Percentiles rank a stretch among this genome's conserved stretches.
Evolutionary conservation across 2,888 invertebrate genomes (phyloP).

Genomic region (Microctonus brassicae): DNA sequence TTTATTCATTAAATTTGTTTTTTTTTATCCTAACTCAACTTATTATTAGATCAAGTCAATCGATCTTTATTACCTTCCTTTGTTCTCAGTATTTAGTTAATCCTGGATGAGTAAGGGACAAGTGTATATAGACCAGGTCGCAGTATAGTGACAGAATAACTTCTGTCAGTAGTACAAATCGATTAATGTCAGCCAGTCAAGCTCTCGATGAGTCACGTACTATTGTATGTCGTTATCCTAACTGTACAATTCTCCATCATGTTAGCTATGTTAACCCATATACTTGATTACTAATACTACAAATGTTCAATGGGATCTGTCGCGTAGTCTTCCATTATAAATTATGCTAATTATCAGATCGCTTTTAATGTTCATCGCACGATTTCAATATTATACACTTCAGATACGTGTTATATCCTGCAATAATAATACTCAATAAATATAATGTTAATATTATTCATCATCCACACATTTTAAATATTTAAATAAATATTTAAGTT

Average conservation of each 20-base stretch:
- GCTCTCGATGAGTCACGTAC: background rate
- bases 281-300: background rate
- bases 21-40: background rate
- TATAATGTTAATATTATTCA: background rate
- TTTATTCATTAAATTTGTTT: background rate
- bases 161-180: slow-evolving; percentile 33
- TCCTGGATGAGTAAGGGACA: background rate
- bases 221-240: background rate
- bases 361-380: too few species aligned
- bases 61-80: slow-evolving; percentile 14
- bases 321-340: too few species aligned
- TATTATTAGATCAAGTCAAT: slow-evolving; percentile 1
- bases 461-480: too few species aligned
- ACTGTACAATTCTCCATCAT: background rate
- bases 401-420: too few species aligned
- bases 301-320: too few species aligned
- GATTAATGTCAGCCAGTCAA: slow-evolving; percentile 27
- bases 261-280: background rate
- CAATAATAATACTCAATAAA: background rate
- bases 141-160: slow-evolving; percentile 23
- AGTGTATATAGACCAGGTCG: background rate
- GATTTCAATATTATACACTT: too few species aligned
- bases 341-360: too few species aligned
- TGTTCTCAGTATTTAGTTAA: background rate
- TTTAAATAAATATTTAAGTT: too few species aligned